phyloP scores from a whole-genome alignment of 2,888 invertebrate species.

The Lasioglossum vierecki region DNA sequence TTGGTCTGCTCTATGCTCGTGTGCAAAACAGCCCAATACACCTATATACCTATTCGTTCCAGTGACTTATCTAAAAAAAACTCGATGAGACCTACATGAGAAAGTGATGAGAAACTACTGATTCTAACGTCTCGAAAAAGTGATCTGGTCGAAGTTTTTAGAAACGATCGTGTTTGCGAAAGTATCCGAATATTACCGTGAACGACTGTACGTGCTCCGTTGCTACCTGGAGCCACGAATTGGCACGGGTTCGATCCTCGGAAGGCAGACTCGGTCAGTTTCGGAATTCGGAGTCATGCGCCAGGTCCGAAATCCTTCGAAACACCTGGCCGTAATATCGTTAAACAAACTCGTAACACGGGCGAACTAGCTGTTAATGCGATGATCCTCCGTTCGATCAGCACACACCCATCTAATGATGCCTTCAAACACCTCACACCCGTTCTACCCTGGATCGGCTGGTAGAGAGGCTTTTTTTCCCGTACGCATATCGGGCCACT shows the following conservation, averaged over 20 bases:
- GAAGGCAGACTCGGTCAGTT: not conserved
- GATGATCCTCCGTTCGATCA: slow-evolving; percentile 54
- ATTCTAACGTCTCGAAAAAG: not conserved
- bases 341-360: slow-evolving; percentile 71
- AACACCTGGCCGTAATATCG: slow-evolving; percentile 57
- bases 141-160: not conserved
- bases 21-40: too few relatives aligned
- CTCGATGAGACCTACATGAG: too few relatives aligned
- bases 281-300: too few relatives aligned
- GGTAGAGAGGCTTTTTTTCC: slow-evolving; percentile 42
- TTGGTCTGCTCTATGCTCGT: too few relatives aligned
- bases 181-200: not conserved
- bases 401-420: slow-evolving; percentile 67
- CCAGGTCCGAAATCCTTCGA: slow-evolving; percentile 1
- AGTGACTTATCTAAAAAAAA: too few relatives aligned
- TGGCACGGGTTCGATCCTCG: not conserved
- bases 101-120: too few relatives aligned
- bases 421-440: slow-evolving; percentile 55
- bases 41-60: too few relatives aligned
- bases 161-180: too few relatives aligned
- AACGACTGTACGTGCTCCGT: not conserved
- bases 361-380: slow-evolving; percentile 71
- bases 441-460: slow-evolving; percentile 43
- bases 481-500: not conserved
- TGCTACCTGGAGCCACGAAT: not conserved